Conservation (phyloP, 2,113 vertebrate genomes). For the Salvelinus namaycush region DNA sequence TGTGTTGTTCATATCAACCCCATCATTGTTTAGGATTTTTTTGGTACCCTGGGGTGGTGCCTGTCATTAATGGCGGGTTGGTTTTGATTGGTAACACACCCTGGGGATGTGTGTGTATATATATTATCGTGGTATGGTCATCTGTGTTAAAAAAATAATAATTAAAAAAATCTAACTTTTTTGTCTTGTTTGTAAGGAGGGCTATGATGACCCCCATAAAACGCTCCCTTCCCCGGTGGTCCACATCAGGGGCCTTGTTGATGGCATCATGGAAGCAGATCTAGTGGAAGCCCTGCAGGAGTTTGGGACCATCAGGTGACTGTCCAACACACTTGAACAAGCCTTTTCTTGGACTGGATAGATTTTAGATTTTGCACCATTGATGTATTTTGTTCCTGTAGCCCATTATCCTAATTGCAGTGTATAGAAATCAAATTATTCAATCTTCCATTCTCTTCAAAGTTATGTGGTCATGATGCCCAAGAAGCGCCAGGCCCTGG, state of each 20-base stretch:
- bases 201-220: conserved; percentile 91
- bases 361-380: neutral
- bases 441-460: neutral
- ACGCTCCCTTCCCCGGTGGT: conserved; percentile 91
- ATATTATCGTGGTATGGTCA: neutral
- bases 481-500: conserved; percentile 92
- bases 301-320: conserved; percentile 91
- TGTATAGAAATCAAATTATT: neutral
- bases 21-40: no score
- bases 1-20: no score
- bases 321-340: neutral
- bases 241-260: conserved; percentile 90
- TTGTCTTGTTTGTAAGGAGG: conserved; percentile 73
- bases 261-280: conserved; percentile 90
- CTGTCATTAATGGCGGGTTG: no score
- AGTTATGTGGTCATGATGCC: conserved; percentile 98
- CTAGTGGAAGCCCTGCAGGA: conserved; percentile 93
- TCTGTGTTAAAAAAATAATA: no score
- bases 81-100: no score
- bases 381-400: neutral
- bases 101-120: neutral
- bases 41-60: no score
- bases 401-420: neutral
- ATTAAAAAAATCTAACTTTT: no score
- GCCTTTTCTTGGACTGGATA: neutral